Base-by-base conservation (phyloP, 2,888 invertebrate genomes). In the Galeruca laticollis region DNA sequence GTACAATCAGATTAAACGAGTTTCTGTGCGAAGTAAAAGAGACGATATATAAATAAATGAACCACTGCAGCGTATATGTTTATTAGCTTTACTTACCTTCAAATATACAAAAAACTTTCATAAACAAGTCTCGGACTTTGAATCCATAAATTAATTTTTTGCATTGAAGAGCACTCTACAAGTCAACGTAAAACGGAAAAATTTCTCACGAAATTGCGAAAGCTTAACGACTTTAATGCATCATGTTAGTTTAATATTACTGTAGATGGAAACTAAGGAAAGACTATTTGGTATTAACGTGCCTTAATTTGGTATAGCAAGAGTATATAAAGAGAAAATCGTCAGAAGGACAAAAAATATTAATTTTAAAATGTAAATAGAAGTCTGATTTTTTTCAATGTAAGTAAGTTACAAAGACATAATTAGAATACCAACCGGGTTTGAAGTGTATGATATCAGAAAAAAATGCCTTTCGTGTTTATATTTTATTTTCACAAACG, bases 111-210 rank as follows among this genome's bases (percentile, higher is more conserved):
- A 26, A 47, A 60, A 60, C 47, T 60, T 60, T 60, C 26, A 13
- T 47, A 60, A 43, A 18, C 35, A 49, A n/a, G 11, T 47, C 40
- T 43, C 60, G 11, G 60, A 33, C 60, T 33, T 26, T 61, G 51
- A 61, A 61, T 61, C 49, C 61, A 61, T 51, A 61, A 40, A 64
- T 54, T 63, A 33, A 57, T 57, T 57, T 57, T 57, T 35, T 35
- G 33, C 56, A 57, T 57, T 35, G 56, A n/a, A 21, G 56, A 57
- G 56, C 56, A 57, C 56, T 57, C 56, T 57, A 57, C 56, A 35
- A 37, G 33, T 57, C 56, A 57, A 57, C 56, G 33, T 57, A 37
- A 57, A 57, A 57, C 15, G 35, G 56, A 57, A 57, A 57, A 57
- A 57, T 35, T 57, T 31, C 35, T 15, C 56, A 57, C 56, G 10